Conservation (phyloP, 2,113 vertebrate genomes). For the Ariopsis seemanni region DNA sequence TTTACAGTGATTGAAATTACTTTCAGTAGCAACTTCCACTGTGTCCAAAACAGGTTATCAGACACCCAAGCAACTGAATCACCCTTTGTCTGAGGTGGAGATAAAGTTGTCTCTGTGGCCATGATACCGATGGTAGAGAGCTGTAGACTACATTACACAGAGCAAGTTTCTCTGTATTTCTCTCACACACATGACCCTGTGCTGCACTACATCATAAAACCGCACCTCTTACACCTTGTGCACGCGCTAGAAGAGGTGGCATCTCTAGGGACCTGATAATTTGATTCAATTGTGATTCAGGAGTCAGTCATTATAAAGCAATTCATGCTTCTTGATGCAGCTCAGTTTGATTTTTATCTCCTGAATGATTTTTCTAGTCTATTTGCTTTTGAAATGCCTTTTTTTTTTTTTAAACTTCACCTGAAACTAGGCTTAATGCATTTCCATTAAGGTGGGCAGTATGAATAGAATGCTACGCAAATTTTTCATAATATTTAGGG, state of each 20-base stretch:
- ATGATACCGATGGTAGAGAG: constrained; percentile 44
- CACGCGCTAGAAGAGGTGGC: background rate
- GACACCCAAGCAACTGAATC: constrained; percentile 53
- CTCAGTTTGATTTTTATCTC: background rate
- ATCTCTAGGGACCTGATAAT: background rate
- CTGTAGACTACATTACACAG: constrained; percentile 32
- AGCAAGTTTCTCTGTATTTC: constrained; percentile 41
- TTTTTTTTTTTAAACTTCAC: background rate
- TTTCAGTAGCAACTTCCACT: constrained; percentile 56
- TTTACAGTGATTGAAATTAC: constrained; percentile 55
- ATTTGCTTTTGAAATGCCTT: background rate
- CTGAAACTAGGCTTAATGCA: background rate
- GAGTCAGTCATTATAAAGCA: background rate
- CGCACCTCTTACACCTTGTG: background rate
- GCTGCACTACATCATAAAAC: background rate
- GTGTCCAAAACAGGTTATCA: constrained; percentile 58
- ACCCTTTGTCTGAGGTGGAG: constrained; percentile 56
- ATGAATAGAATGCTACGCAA: background rate
- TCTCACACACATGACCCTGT: background rate
- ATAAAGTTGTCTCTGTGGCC: constrained; percentile 55
- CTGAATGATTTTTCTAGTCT: background rate
- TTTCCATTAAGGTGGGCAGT: background rate
- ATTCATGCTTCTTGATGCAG: background rate
- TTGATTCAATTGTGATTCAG: background rate
- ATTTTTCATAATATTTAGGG: background rate